These are phyloP conservation scores for Ectropis grisescens DNA, from an alignment of 1,140 invertebrate genomes.

Conservation along the genomic window DNA sequence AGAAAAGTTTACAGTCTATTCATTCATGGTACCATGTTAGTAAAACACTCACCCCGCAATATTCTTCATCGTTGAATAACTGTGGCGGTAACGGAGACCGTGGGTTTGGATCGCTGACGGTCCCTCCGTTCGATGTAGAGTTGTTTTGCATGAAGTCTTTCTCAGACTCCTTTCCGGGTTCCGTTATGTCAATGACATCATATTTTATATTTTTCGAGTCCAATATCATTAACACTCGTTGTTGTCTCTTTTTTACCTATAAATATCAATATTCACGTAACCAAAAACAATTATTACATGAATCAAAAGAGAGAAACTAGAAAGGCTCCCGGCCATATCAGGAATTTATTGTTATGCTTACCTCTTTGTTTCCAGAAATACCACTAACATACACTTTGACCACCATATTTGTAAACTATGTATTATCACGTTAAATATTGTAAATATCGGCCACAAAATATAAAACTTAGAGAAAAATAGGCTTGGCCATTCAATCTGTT, in stretches of 20 bases:
- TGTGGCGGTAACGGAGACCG: constrained; percentile 90
- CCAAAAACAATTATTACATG: constrained; percentile 42
- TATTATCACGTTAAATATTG: no score
- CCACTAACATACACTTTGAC: constrained; percentile 91
- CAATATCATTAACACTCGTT: constrained; percentile 91
- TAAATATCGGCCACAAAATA: not conserved
- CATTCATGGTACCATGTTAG: no score
- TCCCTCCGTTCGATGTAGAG: constrained; percentile 82
- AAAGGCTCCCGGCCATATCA: constrained; percentile 39
- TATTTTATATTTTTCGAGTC: constrained; percentile 91
- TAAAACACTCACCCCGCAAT: constrained; percentile 87
- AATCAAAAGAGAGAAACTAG: constrained; percentile 43
- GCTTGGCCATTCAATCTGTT: constrained; percentile 61
- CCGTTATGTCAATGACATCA: constrained; percentile 92
- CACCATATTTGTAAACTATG: constrained; percentile 74
- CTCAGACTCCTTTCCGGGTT: constrained; percentile 88
- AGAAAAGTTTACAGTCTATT: no score
- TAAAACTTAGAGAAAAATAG: constrained; percentile 33
- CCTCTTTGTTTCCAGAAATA: constrained; percentile 93
- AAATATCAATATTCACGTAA: constrained; percentile 46
- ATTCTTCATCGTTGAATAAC: constrained; percentile 92
- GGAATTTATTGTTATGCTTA: constrained; percentile 65
- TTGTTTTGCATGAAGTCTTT: constrained; percentile 95
- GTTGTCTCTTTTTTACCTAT: constrained; percentile 95
- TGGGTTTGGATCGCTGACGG: constrained; percentile 72